phyloP scores from a whole-genome alignment of 2,888 invertebrate genomes.

The Calliphora vomitoria region DNA sequence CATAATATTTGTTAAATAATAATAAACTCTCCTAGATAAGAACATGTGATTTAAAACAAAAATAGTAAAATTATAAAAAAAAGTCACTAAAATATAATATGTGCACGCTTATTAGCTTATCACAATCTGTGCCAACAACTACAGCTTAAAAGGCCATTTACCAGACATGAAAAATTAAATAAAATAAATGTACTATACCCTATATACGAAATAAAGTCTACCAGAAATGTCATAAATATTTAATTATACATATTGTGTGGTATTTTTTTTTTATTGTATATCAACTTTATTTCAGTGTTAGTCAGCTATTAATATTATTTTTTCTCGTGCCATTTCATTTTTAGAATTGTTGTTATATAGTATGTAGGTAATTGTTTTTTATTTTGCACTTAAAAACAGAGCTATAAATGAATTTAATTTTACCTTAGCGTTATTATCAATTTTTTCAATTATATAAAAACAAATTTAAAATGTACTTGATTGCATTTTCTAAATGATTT shows the following conservation, averaged over 20 bases:
- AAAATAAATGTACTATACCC: neutral
- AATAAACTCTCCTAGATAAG: slow-evolving; percentile 31
- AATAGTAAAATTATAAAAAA: neutral
- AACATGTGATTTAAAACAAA: slow-evolving; percentile 58
- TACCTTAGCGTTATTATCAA: neutral
- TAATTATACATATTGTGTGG: neutral
- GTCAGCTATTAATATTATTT: neutral
- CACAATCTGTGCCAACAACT: neutral
- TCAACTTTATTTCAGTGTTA: neutral
- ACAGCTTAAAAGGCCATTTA: slow-evolving; percentile 1
- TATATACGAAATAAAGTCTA: slow-evolving; percentile 1
- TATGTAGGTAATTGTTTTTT: neutral
- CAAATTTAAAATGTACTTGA: too few relatives aligned
- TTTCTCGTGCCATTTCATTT: neutral
- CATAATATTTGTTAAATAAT: slow-evolving; percentile 15
- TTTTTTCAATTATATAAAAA: too few relatives aligned
- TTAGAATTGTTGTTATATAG: neutral
- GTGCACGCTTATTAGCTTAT: slow-evolving; percentile 7
- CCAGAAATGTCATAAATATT: slow-evolving; percentile 25
- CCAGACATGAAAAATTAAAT: neutral
- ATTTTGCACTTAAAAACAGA: neutral
- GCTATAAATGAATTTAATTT: neutral
- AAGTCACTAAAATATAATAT: neutral
- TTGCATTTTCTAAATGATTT: too few relatives aligned
- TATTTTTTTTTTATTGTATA: neutral